Percentiles rank a stretch among this genome's conserved stretches.
Conservation (phyloP, 2,888 invertebrate species). For the Cetonia aurata region DNA sequence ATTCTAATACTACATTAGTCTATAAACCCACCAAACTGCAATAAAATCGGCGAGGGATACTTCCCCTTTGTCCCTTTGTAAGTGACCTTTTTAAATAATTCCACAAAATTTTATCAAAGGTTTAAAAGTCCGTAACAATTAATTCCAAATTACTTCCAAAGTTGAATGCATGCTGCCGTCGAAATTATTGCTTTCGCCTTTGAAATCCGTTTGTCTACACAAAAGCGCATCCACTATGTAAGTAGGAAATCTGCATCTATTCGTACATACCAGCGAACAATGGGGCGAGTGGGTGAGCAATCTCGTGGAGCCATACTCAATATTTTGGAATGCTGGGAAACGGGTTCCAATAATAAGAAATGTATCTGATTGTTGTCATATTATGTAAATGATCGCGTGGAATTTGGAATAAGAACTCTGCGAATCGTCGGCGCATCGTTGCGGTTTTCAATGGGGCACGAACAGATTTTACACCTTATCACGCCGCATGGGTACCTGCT, state of each 20-base stretch:
- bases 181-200: background rate
- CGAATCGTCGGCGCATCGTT: constrained; percentile 16
- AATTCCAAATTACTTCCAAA: no score
- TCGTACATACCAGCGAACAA: constrained; percentile 50
- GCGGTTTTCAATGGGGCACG: constrained; percentile 27
- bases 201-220: constrained; percentile 8
- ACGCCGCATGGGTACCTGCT: constrained; percentile 25
- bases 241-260: constrained; percentile 26
- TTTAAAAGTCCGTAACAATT: no score
- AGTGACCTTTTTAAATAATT: no score
- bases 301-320: constrained; percentile 50
- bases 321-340: constrained; percentile 57
- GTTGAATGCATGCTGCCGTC: no score
- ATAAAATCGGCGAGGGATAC: no score
- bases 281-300: constrained; percentile 53
- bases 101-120: no score
- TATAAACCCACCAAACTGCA: no score
- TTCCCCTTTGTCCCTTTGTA: no score
- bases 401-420: constrained; percentile 42
- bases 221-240: constrained; percentile 11
- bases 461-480: constrained; percentile 32
- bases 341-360: constrained; percentile 57
- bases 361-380: constrained; percentile 58
- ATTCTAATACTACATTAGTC: no score
- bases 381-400: constrained; percentile 55